Conservation (phyloP, 1,140 invertebrate species). For the Zaprionus nigranus region DNA sequence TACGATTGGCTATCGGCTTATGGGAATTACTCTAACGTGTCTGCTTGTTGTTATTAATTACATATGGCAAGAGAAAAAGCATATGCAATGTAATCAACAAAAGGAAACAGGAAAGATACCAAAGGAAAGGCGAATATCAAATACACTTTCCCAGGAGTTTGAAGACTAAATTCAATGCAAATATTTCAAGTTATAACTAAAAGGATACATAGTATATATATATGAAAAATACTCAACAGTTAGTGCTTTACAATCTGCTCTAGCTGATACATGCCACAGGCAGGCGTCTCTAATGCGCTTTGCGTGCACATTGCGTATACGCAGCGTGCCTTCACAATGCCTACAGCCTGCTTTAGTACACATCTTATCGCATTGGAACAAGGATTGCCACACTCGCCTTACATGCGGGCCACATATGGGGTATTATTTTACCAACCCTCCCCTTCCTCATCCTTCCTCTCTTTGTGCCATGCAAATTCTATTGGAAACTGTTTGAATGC, state of each 20-base stretch:
- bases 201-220: too few species aligned
- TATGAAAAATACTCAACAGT: too few species aligned
- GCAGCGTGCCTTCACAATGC: conserved; percentile 40
- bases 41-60: conserved; percentile 7
- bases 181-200: too few species aligned
- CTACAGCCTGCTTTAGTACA: conserved; percentile 1
- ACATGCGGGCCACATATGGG: not conserved
- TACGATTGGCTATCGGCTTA: not conserved
- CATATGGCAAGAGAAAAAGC: not conserved
- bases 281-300: not conserved
- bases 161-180: too few species aligned
- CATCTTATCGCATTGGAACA: not conserved
- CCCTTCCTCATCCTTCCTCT: not conserved
- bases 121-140: not conserved
- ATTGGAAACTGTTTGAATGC: conserved; percentile 43
- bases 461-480: not conserved
- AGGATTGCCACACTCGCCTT: not conserved
- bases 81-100: not conserved
- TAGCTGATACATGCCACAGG: not conserved
- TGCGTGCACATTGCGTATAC: conserved; percentile 48
- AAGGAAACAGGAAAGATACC: not conserved
- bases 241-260: not conserved
- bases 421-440: not conserved
- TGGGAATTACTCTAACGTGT: not conserved
- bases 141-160: not conserved